Evolutionary conservation across 2,888 invertebrate species (phyloP).

Genomic region (Chrysopilus asiliformis): DNA sequence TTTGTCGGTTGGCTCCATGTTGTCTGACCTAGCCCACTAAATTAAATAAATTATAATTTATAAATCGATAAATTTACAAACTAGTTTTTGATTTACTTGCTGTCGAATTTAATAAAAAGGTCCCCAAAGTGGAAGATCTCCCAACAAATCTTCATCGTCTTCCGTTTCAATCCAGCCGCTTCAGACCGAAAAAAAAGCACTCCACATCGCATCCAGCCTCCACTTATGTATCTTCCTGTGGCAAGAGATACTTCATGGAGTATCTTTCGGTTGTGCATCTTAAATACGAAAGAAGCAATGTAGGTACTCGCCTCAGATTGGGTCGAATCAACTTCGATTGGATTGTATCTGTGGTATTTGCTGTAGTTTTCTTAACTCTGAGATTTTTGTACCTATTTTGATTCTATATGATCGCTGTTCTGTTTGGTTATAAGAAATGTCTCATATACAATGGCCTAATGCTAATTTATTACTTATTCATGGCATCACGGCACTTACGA

Average conservation of each 20-base stretch:
- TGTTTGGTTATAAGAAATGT: constrained; percentile 16
- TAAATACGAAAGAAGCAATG: too few relatives aligned
- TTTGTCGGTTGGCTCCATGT: too few relatives aligned
- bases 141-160: too few relatives aligned
- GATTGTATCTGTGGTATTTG: too few relatives aligned
- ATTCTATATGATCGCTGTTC: constrained; percentile 1
- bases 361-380: neutral
- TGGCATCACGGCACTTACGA: too few relatives aligned
- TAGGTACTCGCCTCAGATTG: too few relatives aligned
- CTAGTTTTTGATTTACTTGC: constrained; percentile 1
- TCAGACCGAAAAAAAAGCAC: neutral
- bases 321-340: too few relatives aligned
- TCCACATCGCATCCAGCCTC: too few relatives aligned
- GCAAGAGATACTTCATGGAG: neutral
- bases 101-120: neutral
- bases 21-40: constrained; percentile 7
- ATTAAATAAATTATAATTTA: constrained; percentile 6
- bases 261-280: too few relatives aligned
- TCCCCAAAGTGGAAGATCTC: neutral
- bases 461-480: constrained; percentile 21
- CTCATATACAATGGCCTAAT: constrained; percentile 20
- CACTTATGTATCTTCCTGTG: neutral
- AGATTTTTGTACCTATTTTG: neutral
- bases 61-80: constrained; percentile 1
- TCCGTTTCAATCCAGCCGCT: too few relatives aligned